Conservation (phyloP, 2,888 invertebrate genomes). For the Diarsia rubi region DNA sequence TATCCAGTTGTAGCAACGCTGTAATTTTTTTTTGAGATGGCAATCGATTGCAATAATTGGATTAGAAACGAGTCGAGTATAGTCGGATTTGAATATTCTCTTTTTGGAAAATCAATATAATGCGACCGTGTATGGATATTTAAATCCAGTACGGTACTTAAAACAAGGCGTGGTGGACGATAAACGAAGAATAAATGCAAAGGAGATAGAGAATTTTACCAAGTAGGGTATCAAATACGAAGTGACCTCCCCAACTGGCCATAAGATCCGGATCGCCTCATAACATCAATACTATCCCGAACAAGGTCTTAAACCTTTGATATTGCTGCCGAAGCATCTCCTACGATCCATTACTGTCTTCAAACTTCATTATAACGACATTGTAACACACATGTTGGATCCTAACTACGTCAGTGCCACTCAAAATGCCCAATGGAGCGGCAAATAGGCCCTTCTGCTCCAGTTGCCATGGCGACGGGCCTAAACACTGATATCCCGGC, state of each 20-base stretch:
- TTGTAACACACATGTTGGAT: conserved; percentile 73
- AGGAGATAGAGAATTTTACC: neutral
- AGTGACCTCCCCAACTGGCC: conserved; percentile 1
- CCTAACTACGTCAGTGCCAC: conserved; percentile 81
- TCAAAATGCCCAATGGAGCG: conserved; percentile 84
- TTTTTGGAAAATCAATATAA: conserved; percentile 10
- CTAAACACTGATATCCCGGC: conserved; percentile 77
- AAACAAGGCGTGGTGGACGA: neutral
- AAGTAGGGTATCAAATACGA: conserved; percentile 5
- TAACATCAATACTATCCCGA: conserved; percentile 31
- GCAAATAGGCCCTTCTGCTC: conserved; percentile 88
- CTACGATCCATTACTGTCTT: conserved; percentile 60
- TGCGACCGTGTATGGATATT: neutral
- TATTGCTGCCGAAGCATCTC: conserved; percentile 55
- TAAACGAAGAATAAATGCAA: neutral
- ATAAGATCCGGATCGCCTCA: conserved; percentile 27
- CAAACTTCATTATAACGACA: conserved; percentile 77
- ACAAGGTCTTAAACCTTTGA: conserved; percentile 51
- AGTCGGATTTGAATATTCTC: conserved; percentile 8
- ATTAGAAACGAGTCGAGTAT: conserved; percentile 22
- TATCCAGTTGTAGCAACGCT: conserved; percentile 42
- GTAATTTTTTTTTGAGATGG: conserved; percentile 38
- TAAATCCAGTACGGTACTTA: neutral
- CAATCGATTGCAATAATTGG: conserved; percentile 44
- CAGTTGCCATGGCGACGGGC: conserved; percentile 79